Conservation (phyloP, 2,113 vertebrate genomes). For the Tetraodon nigroviridis region DNA sequence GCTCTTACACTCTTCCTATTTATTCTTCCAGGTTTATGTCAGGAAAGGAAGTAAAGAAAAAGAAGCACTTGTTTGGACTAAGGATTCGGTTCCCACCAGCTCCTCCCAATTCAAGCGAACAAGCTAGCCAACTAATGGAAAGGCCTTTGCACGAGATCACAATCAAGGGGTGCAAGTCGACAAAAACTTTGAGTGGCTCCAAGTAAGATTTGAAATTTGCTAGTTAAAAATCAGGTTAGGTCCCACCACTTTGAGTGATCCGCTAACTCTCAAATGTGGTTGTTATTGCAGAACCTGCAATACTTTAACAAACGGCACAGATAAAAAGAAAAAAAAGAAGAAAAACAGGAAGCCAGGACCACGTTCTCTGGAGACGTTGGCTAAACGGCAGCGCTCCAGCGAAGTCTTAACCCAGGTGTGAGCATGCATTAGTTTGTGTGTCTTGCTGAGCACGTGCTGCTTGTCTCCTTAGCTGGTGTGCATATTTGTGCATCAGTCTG, state of each 20-base stretch:
- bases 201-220: conserved; percentile 71
- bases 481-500: conserved; percentile 6
- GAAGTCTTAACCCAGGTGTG: conserved; percentile 64
- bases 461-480: conserved; percentile 11
- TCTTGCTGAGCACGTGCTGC: conserved; percentile 7
- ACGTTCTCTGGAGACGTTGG: conserved; percentile 81
- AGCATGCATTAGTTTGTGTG: conserved; percentile 4
- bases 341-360: conserved; percentile 87
- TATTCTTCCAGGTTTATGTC: conserved; percentile 90
- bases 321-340: conserved; percentile 86
- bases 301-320: conserved; percentile 84
- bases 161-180: conserved; percentile 93
- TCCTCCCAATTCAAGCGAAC: conserved; percentile 84
- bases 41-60: conserved; percentile 98
- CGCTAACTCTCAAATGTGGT: neutral
- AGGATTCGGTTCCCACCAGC: conserved; percentile 94
- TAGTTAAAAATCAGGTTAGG: no score
- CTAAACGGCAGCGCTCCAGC: conserved; percentile 66
- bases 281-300: conserved; percentile 51
- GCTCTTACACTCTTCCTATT: neutral
- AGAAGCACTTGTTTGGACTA: conserved; percentile 96
- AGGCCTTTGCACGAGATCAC: conserved; percentile 92
- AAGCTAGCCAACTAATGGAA: conserved; percentile 82
- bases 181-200: conserved; percentile 78
- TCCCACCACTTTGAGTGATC: no score